Conservation (phyloP, 1,140 invertebrate species). For the Vanessa tameamea region DNA sequence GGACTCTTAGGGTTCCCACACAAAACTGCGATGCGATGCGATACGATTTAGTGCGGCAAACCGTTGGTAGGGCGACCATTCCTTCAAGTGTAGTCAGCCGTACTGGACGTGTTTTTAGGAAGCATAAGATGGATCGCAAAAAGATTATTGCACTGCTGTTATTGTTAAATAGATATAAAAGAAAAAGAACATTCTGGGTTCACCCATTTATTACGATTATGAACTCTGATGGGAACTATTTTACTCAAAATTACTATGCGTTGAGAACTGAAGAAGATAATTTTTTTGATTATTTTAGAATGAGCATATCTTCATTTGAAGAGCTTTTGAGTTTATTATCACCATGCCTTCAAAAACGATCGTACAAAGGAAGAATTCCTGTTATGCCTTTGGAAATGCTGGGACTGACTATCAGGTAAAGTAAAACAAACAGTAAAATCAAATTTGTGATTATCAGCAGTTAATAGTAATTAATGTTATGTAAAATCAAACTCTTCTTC, state of each 20-base stretch:
- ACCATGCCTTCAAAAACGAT: slow-evolving; percentile 38
- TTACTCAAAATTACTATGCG: slow-evolving; percentile 47
- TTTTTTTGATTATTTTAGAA: slow-evolving; percentile 49
- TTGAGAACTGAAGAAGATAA: slow-evolving; percentile 45
- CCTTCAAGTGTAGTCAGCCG: slow-evolving; percentile 3
- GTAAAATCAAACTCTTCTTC: slow-evolving; percentile 9
- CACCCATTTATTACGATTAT: slow-evolving; percentile 49
- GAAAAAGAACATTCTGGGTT: slow-evolving; percentile 47
- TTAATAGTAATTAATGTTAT: slow-evolving; percentile 11
- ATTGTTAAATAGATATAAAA: slow-evolving; percentile 37
- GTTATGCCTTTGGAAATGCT: slow-evolving; percentile 44
- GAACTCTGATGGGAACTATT: slow-evolving; percentile 46
- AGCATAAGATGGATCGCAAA: slow-evolving; percentile 17
- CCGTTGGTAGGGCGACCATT: slow-evolving; percentile 14
- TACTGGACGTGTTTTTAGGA: slow-evolving; percentile 21
- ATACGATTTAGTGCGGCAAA: slow-evolving; percentile 4
- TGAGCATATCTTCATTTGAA: slow-evolving; percentile 51
- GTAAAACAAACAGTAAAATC: slow-evolving; percentile 42
- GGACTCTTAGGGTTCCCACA: background rate
- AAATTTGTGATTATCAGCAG: slow-evolving; percentile 8
- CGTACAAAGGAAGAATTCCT: slow-evolving; percentile 46
- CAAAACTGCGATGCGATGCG: slow-evolving; percentile 8
- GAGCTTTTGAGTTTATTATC: slow-evolving; percentile 47
- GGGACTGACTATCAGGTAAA: slow-evolving; percentile 37
- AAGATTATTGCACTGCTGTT: slow-evolving; percentile 26